Evolutionary conservation across 2,888 invertebrate species (phyloP).

Genomic region (Didymodactylos carnosus): DNA sequence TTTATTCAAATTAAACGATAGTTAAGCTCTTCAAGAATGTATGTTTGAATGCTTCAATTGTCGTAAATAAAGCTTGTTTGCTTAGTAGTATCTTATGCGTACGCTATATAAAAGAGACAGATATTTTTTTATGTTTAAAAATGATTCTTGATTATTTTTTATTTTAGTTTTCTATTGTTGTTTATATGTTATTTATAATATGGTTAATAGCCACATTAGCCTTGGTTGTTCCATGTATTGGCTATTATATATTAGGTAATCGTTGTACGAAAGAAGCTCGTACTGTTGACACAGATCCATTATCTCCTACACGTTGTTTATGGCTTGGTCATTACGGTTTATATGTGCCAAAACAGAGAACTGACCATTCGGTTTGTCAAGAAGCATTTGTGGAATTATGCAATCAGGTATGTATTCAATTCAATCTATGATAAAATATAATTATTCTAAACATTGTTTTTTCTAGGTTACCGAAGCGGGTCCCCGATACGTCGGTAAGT

Average conservation of each 20-base stretch:
- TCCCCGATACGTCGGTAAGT: too few relatives aligned
- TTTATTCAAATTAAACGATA: too few relatives aligned
- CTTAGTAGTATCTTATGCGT: too few relatives aligned
- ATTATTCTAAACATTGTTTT: not conserved
- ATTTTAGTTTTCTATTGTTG: conserved; percentile 5
- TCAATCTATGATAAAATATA: not conserved
- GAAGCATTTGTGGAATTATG: conserved; percentile 2
- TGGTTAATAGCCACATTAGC: not conserved
- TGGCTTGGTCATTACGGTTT: conserved; percentile 3
- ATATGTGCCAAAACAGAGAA: not conserved
- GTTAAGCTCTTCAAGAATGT: too few relatives aligned
- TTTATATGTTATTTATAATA: conserved; percentile 1
- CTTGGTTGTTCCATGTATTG: conserved; percentile 5
- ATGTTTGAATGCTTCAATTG: too few relatives aligned
- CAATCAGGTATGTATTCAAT: conserved; percentile 3
- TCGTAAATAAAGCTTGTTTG: too few relatives aligned
- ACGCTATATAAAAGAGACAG: too few relatives aligned
- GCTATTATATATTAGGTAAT: conserved; percentile 6
- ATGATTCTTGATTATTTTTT: not conserved
- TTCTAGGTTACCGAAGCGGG: not conserved
- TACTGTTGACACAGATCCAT: not conserved
- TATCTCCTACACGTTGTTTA: not conserved
- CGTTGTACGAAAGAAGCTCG: not conserved
- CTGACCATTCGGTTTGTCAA: conserved; percentile 5
- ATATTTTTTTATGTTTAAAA: not conserved